Evolutionary conservation across 2,888 invertebrate species (phyloP), one percentile per base, ranked within the genome.

Genomic region (Dinocampus coccinellae): DNA sequence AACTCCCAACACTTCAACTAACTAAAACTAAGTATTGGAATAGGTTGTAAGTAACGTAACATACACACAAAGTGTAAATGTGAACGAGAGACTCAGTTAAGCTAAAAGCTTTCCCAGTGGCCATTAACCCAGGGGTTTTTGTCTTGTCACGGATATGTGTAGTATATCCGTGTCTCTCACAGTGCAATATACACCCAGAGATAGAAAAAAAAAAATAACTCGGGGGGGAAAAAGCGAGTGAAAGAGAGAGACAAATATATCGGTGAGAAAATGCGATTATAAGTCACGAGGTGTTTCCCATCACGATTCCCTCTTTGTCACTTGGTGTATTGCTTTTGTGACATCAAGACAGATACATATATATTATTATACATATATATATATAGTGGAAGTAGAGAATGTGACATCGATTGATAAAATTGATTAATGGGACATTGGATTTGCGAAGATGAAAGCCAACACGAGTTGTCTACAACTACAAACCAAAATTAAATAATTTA

Each of bases 181-280:
- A 16, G 47, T 47, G 39, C 3, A n/a, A 13, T 39, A 39, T 13
- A 39, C 39, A n/a, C n/a, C n/a, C n/a, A n/a, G n/a, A 39, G 39
- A n/a, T n/a, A 39, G 39, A 39, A 39, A 13, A 39, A 6, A 39
- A 13, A 11, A 39, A 39, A n/a, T n/a, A n/a, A n/a, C n/a, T n/a
- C n/a, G n/a, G n/a, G 69, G 70, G 75, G 73, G 57, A 67, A 55
- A 65, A 34, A 70, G 68, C 53, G 33, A 61, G 58, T 29, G 69
- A 67, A 52, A 20, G 69, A 63, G 66, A 73, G 77, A 75, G 7
- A 29, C 7, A 29, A 7, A 29, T 29, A 29, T 29, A 47, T 47
- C 77, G 79, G 82, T 80, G 86, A 83, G 84, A 85, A 87, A 84
- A 87, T 86, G 85, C 84, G 85, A 87, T 87, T 87, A 87, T 86